phyloP scores from a whole-genome alignment of 2,888 invertebrate genomes.

The Alloplasta piceator region DNA sequence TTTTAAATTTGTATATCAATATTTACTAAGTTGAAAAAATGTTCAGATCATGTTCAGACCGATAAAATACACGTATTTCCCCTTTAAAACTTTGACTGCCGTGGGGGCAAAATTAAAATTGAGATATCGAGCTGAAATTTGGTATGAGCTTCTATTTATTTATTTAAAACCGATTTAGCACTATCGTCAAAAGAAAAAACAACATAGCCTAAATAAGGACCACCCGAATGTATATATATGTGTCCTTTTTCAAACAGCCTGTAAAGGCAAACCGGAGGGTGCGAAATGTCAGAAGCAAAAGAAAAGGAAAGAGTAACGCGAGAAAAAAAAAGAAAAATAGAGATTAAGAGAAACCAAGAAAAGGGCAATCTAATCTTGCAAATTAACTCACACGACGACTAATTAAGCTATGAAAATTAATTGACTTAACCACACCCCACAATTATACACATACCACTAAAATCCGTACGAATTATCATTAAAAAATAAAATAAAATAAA shows the following conservation, averaged over 20 bases:
- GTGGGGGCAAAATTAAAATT: too few relatives aligned
- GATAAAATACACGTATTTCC: too few relatives aligned
- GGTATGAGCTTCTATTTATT: too few relatives aligned
- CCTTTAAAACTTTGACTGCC: too few relatives aligned
- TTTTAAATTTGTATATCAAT: too few relatives aligned
- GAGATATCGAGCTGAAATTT: too few relatives aligned
- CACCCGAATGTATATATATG: constrained; percentile 22
- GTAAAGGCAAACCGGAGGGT: constrained; percentile 34
- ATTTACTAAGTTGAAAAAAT: too few relatives aligned
- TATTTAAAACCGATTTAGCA: too few relatives aligned
- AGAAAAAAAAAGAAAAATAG: background rate
- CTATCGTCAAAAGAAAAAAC: too few relatives aligned
- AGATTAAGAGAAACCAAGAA: background rate
- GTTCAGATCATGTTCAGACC: too few relatives aligned
- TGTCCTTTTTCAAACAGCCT: constrained; percentile 15
- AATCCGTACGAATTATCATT: background rate
- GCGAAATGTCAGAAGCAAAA: constrained; percentile 16
- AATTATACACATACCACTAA: too few relatives aligned
- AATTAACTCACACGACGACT: constrained; percentile 14
- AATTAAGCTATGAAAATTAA: constrained; percentile 37
- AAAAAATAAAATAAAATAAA: background rate
- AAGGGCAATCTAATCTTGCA: constrained; percentile 4
- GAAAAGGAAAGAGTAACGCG: constrained; percentile 8
- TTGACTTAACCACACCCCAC: background rate
- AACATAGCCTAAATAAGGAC: too few relatives aligned